These are phyloP conservation scores for Lacerta bilineata DNA, from an alignment of 2,797 vertebrate species.

Conservation along the genomic window DNA sequence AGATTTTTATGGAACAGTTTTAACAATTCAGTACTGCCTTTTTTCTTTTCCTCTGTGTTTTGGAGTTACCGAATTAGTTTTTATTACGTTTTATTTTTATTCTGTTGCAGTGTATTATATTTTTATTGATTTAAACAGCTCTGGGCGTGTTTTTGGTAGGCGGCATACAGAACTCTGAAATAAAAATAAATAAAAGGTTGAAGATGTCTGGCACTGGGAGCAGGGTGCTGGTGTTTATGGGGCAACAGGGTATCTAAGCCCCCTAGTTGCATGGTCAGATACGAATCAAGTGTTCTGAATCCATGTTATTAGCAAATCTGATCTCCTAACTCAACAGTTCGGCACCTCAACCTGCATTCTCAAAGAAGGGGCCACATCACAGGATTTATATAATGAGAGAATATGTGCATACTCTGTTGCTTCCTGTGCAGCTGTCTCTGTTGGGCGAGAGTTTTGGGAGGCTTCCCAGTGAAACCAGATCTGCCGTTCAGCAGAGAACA, in stretches of 20 bases:
- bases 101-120: no score
- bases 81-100: no score
- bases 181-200: neutral
- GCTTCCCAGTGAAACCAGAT: constrained; percentile 70
- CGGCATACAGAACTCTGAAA: no score
- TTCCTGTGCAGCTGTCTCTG: constrained; percentile 78
- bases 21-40: no score
- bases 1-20: no score
- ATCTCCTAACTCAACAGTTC: constrained; percentile 32
- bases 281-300: constrained; percentile 38
- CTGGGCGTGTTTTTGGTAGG: no score
- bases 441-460: constrained; percentile 58
- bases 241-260: neutral
- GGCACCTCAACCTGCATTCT: constrained; percentile 38
- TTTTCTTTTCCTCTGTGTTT: no score
- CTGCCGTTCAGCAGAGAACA: constrained; percentile 58
- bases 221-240: neutral
- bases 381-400: constrained; percentile 74
- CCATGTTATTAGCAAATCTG: constrained; percentile 31
- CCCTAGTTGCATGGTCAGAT: neutral
- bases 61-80: no score
- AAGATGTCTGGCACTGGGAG: neutral
- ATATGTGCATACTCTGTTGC: constrained; percentile 63
- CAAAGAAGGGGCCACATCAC: constrained; percentile 70
- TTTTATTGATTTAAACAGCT: no score